These are phyloP conservation scores for Anas bahamensis DNA, from an alignment of 2,797 vertebrate genomes.

Conservation along the genomic window DNA sequence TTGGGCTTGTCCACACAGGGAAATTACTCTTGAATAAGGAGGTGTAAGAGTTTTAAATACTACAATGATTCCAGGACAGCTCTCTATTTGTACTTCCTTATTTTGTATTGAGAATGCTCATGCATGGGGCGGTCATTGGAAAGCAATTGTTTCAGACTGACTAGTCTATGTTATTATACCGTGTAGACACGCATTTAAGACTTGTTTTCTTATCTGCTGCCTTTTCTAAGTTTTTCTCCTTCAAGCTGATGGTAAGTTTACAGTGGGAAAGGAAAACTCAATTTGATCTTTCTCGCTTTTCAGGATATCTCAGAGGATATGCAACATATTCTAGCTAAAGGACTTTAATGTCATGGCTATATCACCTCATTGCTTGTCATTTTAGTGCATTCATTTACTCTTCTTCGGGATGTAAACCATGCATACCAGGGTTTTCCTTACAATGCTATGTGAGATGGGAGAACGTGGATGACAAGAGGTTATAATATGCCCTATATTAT, in stretches of 20 bases:
- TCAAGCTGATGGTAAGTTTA: not conserved
- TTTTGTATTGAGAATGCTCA: not conserved
- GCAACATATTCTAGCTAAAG: not conserved
- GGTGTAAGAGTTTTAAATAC: constrained; percentile 24
- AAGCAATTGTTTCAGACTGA: not conserved
- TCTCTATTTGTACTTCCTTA: not conserved
- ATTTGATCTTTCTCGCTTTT: not conserved
- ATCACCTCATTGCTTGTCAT: not conserved
- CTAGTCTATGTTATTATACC: not conserved
- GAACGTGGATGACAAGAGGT: not conserved
- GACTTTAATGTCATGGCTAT: not conserved
- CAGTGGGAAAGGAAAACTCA: not conserved
- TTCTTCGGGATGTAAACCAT: not conserved
- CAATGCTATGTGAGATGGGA: not conserved
- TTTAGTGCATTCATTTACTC: not conserved
- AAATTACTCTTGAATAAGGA: constrained; percentile 43
- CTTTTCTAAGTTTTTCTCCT: not conserved
- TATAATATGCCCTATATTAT: not conserved
- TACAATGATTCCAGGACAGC: not conserved
- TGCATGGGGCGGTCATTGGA: not conserved
- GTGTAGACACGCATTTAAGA: not conserved
- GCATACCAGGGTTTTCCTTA: not conserved
- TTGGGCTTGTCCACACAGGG: constrained; percentile 40
- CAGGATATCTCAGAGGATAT: not conserved
- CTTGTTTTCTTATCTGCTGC: not conserved